Conservation (phyloP, 2,113 vertebrate species). For the Atractosteus spatula region DNA sequence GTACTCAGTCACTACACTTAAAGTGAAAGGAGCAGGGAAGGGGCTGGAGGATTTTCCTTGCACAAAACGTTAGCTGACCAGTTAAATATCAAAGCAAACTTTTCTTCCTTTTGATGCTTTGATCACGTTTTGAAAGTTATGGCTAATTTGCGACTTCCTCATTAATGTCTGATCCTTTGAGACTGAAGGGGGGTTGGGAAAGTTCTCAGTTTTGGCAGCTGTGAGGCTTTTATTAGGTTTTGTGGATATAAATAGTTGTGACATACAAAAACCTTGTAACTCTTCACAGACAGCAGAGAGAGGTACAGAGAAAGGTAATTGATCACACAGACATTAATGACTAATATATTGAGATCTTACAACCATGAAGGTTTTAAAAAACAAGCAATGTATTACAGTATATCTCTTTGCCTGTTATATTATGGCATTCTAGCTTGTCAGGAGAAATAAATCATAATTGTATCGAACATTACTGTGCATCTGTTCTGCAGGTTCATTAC, state of each 20-base stretch:
- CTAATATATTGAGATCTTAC: constrained; percentile 39
- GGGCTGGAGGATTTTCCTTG: too few relatives aligned
- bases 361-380: constrained; percentile 51
- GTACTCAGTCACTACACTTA: too few relatives aligned
- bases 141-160: constrained; percentile 38
- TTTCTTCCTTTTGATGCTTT: constrained; percentile 36
- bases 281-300: constrained; percentile 33
- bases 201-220: constrained; percentile 29
- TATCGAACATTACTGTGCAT: too few relatives aligned
- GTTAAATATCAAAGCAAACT: constrained; percentile 26
- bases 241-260: constrained; percentile 46
- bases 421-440: constrained; percentile 23
- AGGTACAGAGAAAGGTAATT: neutral
- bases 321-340: constrained; percentile 51
- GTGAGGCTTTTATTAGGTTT: constrained; percentile 34
- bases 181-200: constrained; percentile 29
- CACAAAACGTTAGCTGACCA: constrained; percentile 13
- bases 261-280: neutral
- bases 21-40: too few relatives aligned
- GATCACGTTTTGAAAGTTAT: constrained; percentile 35
- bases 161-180: constrained; percentile 18
- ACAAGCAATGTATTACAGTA: constrained; percentile 44
- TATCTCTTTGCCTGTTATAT: constrained; percentile 28
- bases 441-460: neutral
- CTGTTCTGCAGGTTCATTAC: too few relatives aligned